Base-by-base conservation (phyloP, 1,140 invertebrate genomes). In the Drosophila teissieri region DNA sequence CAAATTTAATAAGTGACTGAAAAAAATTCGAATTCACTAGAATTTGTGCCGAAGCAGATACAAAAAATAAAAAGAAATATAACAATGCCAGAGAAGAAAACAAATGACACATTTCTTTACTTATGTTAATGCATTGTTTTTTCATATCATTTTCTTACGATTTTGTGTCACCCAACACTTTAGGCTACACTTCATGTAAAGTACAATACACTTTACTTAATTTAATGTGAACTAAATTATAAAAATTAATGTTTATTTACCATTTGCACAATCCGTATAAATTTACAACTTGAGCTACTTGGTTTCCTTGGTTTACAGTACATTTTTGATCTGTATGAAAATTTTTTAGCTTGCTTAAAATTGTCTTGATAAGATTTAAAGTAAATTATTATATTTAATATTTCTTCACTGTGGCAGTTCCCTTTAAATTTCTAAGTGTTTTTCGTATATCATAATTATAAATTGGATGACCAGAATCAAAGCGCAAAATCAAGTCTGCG, bases 231-330 rank as follows among this genome's bases (percentile, higher is more conserved):
- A 19, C 56, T 57, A n/a, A 14, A 42, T 81, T 81, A 37, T 67
- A 48, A 14, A 68, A 68, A 68, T 68, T 68, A 53, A 53, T 60
- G 17, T 52, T 64, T 63, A 12, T 75, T 44, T 53, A 36, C 37
- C 24, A 55, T 64, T 60, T 72, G 78, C 79, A 88, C 79, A 64
- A 65, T 54, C 39, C 17, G 19, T 53, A 68, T 74, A 46, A 24
- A 65, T 45, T 65, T 69, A 78, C 82, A 81, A 75, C 64, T 56
- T 80, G 19, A 82, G 70, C 60, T 81, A 78, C 78, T 85, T 86
- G 82, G 70, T 82, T 86, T 52, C 63, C 42, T 63, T 75, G 46
- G 49, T 61, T 68, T 73, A 7, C 40, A 36, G 37, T 22, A 31
- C 37, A 19, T 22, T 19, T 54, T 80, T 62, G 51, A 58, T 63